A percentile compares a stretch with the other conserved stretches of the same genome.
phyloP scores from a whole-genome alignment of 2,888 invertebrate species.

The Gymnocheta viridis region DNA sequence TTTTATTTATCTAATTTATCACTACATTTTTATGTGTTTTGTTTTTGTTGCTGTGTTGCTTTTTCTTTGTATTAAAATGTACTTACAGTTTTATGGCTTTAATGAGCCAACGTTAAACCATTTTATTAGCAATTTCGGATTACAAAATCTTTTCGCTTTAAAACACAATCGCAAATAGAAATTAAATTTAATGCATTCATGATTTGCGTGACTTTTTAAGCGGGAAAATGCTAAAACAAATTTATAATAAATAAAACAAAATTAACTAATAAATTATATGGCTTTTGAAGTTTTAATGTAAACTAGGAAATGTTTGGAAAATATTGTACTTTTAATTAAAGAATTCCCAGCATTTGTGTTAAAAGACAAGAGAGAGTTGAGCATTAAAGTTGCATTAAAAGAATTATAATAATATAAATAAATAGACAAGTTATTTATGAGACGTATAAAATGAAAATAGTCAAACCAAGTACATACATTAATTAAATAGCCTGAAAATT shows the following conservation, averaged over 20 bases:
- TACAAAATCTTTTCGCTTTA: slow-evolving; percentile 42
- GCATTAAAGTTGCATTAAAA: neutral
- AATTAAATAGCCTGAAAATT: neutral
- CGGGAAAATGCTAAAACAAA: slow-evolving; percentile 27
- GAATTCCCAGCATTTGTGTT: slow-evolving; percentile 9
- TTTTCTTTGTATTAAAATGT: neutral
- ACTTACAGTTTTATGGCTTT: slow-evolving; percentile 9
- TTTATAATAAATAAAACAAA: slow-evolving; percentile 40
- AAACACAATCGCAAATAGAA: neutral
- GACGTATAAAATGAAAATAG: neutral
- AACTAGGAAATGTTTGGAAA: slow-evolving; percentile 47
- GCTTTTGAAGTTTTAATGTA: slow-evolving; percentile 36
- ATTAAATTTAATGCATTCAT: slow-evolving; percentile 27
- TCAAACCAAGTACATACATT: neutral
- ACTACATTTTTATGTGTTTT: neutral
- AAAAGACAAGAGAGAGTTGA: neutral
- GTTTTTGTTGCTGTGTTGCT: too few relatives aligned
- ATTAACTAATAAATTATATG: slow-evolving; percentile 47
- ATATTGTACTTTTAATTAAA: neutral
- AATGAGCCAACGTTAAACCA: slow-evolving; percentile 21
- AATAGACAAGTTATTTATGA: neutral
- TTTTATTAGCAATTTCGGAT: slow-evolving; percentile 49
- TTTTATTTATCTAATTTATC: slow-evolving; percentile 15
- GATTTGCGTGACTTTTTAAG: slow-evolving; percentile 53
- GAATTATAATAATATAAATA: neutral